These are phyloP conservation scores for Lacanobia oleracea DNA, from an alignment of 2,888 invertebrate species.

Conservation along the genomic window DNA sequence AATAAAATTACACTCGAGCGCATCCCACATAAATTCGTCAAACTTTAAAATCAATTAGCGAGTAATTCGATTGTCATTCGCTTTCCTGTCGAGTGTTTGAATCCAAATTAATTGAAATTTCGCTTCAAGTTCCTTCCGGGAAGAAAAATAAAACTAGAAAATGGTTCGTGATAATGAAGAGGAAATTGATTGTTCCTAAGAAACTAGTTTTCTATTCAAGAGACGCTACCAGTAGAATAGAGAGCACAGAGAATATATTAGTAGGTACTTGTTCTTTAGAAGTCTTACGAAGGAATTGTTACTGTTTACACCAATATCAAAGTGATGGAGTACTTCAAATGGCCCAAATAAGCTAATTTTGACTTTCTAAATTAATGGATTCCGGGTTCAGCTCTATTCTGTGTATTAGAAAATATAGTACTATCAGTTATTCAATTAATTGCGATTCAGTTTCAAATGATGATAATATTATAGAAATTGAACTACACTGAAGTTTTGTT, in stretches of 20 bases:
- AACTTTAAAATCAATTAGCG: slow-evolving; percentile 64
- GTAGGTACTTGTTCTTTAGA: background rate
- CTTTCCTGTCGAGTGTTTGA: slow-evolving; percentile 54
- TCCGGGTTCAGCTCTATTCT: no score
- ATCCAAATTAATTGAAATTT: slow-evolving; percentile 65
- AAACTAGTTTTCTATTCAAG: slow-evolving; percentile 19
- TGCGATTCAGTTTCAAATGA: background rate
- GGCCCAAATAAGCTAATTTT: slow-evolving; percentile 2
- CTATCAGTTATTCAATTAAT: slow-evolving; percentile 11
- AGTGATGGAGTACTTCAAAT: slow-evolving; percentile 9
- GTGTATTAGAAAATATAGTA: background rate
- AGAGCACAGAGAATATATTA: slow-evolving; percentile 23
- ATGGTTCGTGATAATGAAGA: slow-evolving; percentile 28
- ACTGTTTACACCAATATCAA: background rate
- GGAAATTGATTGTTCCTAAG: slow-evolving; percentile 3
- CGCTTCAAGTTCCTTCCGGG: slow-evolving; percentile 18
- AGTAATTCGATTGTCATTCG: slow-evolving; percentile 55
- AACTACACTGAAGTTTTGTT: background rate
- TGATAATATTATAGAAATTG: no score
- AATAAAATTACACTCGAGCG: slow-evolving; percentile 29
- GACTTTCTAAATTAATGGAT: slow-evolving; percentile 10
- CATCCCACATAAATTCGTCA: slow-evolving; percentile 52
- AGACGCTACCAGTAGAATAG: slow-evolving; percentile 37
- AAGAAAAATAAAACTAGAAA: slow-evolving; percentile 46
- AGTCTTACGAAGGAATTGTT: slow-evolving; percentile 15